Evolutionary conservation across 1,140 invertebrate genomes (phyloP).

Genomic region (Leptinotarsa undecemlineata): DNA sequence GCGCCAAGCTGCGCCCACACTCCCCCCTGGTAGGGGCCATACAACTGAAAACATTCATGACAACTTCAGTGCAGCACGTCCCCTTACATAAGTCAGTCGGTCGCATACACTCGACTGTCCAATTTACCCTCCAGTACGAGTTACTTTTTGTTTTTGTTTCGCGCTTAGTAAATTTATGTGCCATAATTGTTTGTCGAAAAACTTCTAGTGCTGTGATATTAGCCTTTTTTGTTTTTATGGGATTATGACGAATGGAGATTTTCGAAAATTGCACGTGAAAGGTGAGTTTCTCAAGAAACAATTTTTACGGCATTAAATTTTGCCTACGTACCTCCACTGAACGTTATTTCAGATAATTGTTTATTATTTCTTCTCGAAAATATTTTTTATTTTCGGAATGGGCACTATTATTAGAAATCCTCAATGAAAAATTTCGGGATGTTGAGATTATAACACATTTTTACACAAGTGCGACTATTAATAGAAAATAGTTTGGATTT

Average conservation of each 20-base stretch:
- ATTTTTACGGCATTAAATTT: background rate
- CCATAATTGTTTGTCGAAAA: conserved; percentile 1
- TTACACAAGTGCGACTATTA: background rate
- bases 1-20: conserved; percentile 33
- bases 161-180: background rate
- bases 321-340: background rate
- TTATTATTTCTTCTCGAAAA: conserved; percentile 14
- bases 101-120: background rate
- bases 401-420: conserved; percentile 1
- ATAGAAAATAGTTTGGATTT: background rate
- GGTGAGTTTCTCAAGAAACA: conserved; percentile 5
- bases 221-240: conserved; percentile 26
- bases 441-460: conserved; percentile 16
- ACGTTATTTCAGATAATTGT: background rate
- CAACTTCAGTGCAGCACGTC: conserved; percentile 24
- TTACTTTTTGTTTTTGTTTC: background rate
- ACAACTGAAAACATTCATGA: conserved; percentile 46
- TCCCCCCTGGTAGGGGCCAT: conserved; percentile 21
- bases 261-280: conserved; percentile 4
- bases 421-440: conserved; percentile 11
- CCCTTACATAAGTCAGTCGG: background rate
- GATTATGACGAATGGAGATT: conserved; percentile 40
- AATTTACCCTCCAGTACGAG: background rate
- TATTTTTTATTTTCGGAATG: background rate
- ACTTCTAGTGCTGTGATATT: conserved; percentile 29